Base-by-base conservation (phyloP, 2,113 vertebrate species). In the Entosphenus tridentatus region DNA sequence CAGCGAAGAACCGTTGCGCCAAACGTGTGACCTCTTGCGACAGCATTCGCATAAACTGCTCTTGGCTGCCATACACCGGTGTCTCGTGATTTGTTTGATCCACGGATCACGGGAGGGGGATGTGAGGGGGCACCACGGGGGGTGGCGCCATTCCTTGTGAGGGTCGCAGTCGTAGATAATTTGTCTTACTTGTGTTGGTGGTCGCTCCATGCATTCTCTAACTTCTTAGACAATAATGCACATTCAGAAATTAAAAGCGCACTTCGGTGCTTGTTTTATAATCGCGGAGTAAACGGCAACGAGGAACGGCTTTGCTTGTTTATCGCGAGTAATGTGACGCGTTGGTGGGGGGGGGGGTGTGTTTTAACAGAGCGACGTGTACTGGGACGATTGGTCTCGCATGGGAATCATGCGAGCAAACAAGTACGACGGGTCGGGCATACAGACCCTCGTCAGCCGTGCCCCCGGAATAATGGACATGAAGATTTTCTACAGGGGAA, bases 301-400 rank as follows among this genome's bases (percentile, higher is more conserved):
- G 18, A 62, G 18, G 18, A 62, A 62, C 16, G 13, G 13, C 58
- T 8, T 13, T 62, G 58, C 16, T 17, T 13, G 58, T 62, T 62
- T 7, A 62, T 17, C 13, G 13, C 16, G n/a, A 65, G 21, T n/a
- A 16, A 9, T 21, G 21, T 65, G 62, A 21, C 62, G 9, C 62
- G 8, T 65, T 65, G 62, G 8, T 9, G 21, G n/a, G 8, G 57
- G 62, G 8, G 2, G 21, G n/a, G 8, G 57, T 14, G 68, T 1
- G 69, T 73, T n/a, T 12, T 80, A 77, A 68, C 75, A 96, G 92
- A 96, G 85, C 67, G 89, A 96, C 55, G 83, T 98, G 74, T 98
- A 96, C 81, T 96, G 90, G 93, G 89, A 96, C 0, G 93, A 98
- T 78, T 98, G 93, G 93, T 93, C 90, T 1, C 84, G 83, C 73